Evolutionary conservation across 2,113 vertebrate genomes (phyloP), one percentile per base, ranked within the genome.

Genomic region (Terrapene triunguis): DNA sequence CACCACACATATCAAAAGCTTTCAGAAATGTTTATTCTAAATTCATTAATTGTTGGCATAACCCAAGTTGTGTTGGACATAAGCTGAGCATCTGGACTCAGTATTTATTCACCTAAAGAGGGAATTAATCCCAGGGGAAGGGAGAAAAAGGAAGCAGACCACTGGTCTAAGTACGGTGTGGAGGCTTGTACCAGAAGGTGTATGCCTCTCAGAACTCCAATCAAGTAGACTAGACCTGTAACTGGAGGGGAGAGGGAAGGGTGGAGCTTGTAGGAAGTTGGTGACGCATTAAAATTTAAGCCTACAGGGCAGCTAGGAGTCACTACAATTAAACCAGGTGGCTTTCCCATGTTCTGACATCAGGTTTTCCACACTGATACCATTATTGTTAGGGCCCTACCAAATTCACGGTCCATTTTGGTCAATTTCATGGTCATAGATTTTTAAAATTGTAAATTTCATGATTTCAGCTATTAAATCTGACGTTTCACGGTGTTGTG

Each of bases 41-140:
- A 44, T 57, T 57, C 53, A 55, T 57, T 44, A 42, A 27, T 38
- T 55, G 8, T 17, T 42, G 8, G 19, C n/a, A 27, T 54, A 82
- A n/a, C 35, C 12, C 2, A n/a, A 12, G 13, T 55, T 14, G 10
- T 6, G 3, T 25, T 27, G 54, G 25, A 44, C 25, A 0, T 7
- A 14, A 12, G 5, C 12, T 0, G 0, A 84, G 89, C 54, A 2
- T 12, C 44, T 32, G 38, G 48, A 24, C 1, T 1, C 17, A 22
- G 3, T 6, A 4, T 29, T 59, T 13, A 47, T 29, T 14, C 13
- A 4, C 51, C 78, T 80, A 27, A 82, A 80, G 44, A 47, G 72
- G 16, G 35, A 16, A 3, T 82, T 87, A 80, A 22, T 6, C 22
- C 81, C 25, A n/a, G 11, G 2, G 16, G 5, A 16, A 21, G 47